Conservation (phyloP, 2,797 vertebrate genomes). For the Poeciliopsis infans region DNA sequence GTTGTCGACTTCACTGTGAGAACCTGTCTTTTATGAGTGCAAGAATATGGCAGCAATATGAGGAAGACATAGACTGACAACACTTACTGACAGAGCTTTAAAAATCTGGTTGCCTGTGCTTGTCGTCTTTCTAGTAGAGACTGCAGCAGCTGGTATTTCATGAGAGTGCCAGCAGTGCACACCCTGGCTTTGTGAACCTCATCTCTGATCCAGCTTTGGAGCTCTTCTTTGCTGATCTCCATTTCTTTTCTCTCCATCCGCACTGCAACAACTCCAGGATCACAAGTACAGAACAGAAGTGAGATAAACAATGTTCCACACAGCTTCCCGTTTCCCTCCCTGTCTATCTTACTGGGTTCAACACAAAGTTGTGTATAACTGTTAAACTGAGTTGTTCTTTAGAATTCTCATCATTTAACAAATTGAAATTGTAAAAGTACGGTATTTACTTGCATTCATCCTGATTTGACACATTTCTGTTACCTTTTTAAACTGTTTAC, state of each 20-base stretch:
- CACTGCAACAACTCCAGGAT: conserved; percentile 29
- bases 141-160: conserved; percentile 50
- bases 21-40: not conserved
- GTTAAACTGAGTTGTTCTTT: too few species aligned
- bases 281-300: not conserved
- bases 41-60: not conserved
- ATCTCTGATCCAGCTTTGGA: conserved; percentile 61
- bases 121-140: conserved; percentile 57
- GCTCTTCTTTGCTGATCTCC: conserved; percentile 55
- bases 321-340: not conserved
- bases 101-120: conserved; percentile 32
- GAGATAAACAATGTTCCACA: not conserved
- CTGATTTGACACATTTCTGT: not conserved
- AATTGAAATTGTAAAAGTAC: too few species aligned
- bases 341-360: too few species aligned
- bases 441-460: too few species aligned
- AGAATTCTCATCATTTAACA: too few species aligned
- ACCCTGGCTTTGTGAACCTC: conserved; percentile 36
- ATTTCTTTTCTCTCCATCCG: conserved; percentile 64
- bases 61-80: not conserved
- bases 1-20: not conserved
- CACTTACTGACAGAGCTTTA: conserved; percentile 69
- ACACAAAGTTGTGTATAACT: too few species aligned
- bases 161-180: conserved; percentile 11
- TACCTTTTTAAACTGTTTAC: not conserved